Evolutionary conservation across 2,113 vertebrate genomes (phyloP).

Genomic region (Muntiacus reevesi): DNA sequence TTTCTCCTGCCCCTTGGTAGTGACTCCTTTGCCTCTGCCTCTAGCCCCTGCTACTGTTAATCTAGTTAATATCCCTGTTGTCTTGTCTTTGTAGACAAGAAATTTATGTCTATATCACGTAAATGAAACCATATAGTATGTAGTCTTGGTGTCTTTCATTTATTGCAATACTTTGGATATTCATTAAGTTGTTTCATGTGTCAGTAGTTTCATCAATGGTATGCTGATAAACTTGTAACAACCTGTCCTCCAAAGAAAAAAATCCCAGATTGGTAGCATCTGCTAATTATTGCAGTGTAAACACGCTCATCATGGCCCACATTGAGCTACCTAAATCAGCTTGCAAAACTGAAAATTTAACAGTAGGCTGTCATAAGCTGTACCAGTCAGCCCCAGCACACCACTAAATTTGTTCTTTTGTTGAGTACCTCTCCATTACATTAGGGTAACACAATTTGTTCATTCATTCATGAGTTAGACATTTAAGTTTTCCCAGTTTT

Average conservation of each 20-base stretch:
- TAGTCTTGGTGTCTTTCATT: background rate
- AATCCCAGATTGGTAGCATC: background rate
- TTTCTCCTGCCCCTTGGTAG: background rate
- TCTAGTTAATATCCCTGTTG: background rate
- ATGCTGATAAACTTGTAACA: background rate
- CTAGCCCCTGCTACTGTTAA: background rate
- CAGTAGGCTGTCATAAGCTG: background rate
- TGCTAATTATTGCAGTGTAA: background rate
- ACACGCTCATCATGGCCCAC: background rate
- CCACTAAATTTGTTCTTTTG: background rate
- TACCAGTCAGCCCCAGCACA: background rate
- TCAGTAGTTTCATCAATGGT: background rate
- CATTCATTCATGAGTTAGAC: background rate
- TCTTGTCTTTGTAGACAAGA: background rate
- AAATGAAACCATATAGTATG: no score
- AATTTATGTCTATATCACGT: background rate
- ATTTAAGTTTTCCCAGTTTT: background rate
- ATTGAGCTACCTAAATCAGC: slow-evolving; percentile 2
- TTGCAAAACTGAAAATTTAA: background rate
- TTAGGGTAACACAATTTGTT: background rate
- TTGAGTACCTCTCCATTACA: background rate
- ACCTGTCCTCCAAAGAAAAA: background rate
- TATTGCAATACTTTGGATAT: background rate
- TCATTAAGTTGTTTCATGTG: background rate
- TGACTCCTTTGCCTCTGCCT: background rate